phyloP scores from a whole-genome alignment of 2,888 invertebrate genomes.

The Melanchra persicariae region DNA sequence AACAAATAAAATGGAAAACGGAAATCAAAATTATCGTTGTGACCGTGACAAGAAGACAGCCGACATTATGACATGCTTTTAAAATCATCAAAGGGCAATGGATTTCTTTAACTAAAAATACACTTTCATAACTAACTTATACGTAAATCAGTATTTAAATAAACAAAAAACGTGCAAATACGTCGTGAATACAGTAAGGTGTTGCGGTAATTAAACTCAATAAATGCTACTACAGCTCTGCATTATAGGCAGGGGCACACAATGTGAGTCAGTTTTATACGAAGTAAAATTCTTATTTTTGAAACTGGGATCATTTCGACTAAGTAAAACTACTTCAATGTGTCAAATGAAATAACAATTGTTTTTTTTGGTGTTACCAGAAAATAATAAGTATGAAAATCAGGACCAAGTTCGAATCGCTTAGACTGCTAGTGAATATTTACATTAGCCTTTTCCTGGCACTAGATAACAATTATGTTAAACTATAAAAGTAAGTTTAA shows the following conservation, averaged over 20 bases:
- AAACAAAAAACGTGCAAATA: constrained; percentile 47
- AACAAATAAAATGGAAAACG: too few species aligned
- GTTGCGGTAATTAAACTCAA: constrained; percentile 75
- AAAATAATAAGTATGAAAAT: background rate
- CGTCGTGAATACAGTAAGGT: constrained; percentile 62
- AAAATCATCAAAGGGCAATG: too few species aligned
- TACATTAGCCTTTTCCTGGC: background rate
- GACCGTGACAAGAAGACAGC: too few species aligned
- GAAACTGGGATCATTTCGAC: background rate
- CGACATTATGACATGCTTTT: too few species aligned
- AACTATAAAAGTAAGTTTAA: background rate
- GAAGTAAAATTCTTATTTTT: background rate
- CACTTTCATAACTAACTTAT: too few species aligned
- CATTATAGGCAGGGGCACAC: constrained; percentile 72
- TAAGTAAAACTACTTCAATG: background rate
- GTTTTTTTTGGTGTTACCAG: background rate
- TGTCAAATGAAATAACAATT: background rate
- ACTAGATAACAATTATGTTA: background rate
- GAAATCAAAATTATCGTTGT: too few species aligned
- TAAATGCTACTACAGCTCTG: constrained; percentile 71
- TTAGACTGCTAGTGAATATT: background rate
- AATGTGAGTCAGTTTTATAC: constrained; percentile 42
- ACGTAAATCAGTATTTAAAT: constrained; percentile 5
- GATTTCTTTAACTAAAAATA: too few species aligned
- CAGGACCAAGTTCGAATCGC: background rate